Percentiles rank a stretch among this genome's conserved stretches.
Conservation (phyloP, 2,113 vertebrate genomes). For the Gnathonemus echidnorhynchus region DNA sequence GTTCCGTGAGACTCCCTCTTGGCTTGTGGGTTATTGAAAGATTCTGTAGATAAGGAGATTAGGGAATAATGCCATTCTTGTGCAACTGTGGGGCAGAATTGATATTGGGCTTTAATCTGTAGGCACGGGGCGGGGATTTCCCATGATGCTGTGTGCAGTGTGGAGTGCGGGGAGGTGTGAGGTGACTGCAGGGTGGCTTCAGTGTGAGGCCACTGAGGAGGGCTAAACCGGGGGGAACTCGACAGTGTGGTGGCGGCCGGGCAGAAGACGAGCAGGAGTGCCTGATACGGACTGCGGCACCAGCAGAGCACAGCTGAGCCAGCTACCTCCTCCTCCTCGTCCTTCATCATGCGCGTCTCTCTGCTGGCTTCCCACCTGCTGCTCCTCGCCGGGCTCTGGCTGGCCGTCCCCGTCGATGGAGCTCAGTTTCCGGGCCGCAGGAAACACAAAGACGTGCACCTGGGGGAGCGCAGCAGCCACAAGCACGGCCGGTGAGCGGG, state of each 20-base stretch:
- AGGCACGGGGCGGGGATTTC: background rate
- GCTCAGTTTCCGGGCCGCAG: constrained; percentile 19
- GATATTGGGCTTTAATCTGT: constrained; percentile 22
- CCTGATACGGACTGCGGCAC: background rate
- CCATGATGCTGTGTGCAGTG: background rate
- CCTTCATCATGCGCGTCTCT: background rate
- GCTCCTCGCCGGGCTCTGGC: constrained; percentile 34
- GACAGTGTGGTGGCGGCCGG: background rate
- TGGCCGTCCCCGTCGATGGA: constrained; percentile 22
- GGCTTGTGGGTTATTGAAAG: constrained; percentile 25
- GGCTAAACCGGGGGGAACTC: background rate
- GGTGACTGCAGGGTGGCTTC: background rate
- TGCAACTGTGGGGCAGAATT: constrained; percentile 23
- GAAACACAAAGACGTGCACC: constrained; percentile 37
- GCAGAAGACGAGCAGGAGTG: background rate
- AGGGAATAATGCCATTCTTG: constrained; percentile 26
- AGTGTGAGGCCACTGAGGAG: background rate
- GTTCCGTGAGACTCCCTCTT: background rate
- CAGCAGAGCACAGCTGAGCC: background rate
- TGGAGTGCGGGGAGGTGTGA: background rate
- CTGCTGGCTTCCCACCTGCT: constrained; percentile 31
- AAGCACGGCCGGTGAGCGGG: constrained; percentile 30
- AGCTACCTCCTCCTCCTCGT: background rate
- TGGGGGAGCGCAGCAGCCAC: constrained; percentile 32
- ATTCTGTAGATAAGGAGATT: constrained; percentile 28